Evolutionary conservation across 2,113 vertebrate genomes (phyloP), one percentile per base, ranked within the genome.

Genomic region (Marmota flaviventris): DNA sequence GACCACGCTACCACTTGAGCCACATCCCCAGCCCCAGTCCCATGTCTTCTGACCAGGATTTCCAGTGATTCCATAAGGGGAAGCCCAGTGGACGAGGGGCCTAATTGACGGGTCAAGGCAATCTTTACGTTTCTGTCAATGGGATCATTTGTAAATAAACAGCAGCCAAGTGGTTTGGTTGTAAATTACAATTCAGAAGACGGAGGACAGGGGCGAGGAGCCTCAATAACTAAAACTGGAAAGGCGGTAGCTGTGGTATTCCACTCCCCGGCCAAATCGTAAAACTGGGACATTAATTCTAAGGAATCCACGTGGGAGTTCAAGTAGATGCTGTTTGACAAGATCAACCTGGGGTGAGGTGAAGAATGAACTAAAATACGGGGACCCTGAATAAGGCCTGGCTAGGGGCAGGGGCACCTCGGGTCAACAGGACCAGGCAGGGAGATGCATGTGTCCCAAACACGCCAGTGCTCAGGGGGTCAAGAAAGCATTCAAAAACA

Each of bases 401-500:
- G 58, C 10, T 86, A 89, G 58, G 87, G 22, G 10, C 7, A 63
- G 61, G 25, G 61, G 2, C 61, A 63, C 24, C 24, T 63, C 9
- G 61, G 3, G 24, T 63, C 61, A 63, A 27, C 9, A 27, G 61
- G 61, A 27, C 25, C 61, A 76, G 48, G 42, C 29, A 6, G 10
- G 37, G 53, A 85, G 4, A 58, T 45, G 17, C 32, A 18, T 27
- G 2, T 82, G n/a, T 53, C 34, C 45, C 85, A 85, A 25, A 34
- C 2, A 37, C 1, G 16, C 17, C 58, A 53, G 42, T 51, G 45
- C 51, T 85, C 18, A 2, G 18, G 4, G n/a, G 0, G 4, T 25
- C 89, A 76, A 9, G 20, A 5, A 58, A 20, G 6, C 65, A 53
- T 25, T 67, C 37, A 45, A 77, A 24, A 93, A 3, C 24, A 25